A percentile compares a stretch with the other conserved stretches of the same genome.
These are phyloP conservation scores for Hiodon tergisus DNA, from an alignment of 2,113 vertebrate species.

Conservation along the genomic window DNA sequence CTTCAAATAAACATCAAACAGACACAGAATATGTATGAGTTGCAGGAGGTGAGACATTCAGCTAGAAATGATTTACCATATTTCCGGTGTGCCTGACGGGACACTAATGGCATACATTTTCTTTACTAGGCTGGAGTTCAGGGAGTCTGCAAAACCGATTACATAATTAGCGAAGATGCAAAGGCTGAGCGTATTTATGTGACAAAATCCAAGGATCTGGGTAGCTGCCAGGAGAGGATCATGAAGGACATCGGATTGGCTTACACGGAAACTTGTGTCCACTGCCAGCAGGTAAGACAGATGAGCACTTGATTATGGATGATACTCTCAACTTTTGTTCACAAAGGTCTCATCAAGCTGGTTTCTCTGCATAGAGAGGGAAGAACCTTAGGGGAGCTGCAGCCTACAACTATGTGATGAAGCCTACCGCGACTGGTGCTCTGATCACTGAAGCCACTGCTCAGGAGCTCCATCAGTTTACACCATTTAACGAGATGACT, in stretches of 20 bases:
- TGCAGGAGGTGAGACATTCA: slow-evolving; percentile 63
- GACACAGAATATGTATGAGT: slow-evolving; percentile 69
- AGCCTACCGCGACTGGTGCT: slow-evolving; percentile 41
- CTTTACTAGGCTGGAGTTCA: slow-evolving; percentile 64
- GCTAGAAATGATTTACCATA: not conserved
- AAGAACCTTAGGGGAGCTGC: slow-evolving; percentile 64
- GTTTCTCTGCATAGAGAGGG: slow-evolving; percentile 48
- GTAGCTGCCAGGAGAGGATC: slow-evolving; percentile 68
- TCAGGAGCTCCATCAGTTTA: slow-evolving; percentile 66
- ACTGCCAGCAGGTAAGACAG: slow-evolving; percentile 48
- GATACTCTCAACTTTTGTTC: not conserved
- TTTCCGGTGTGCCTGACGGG: no score
- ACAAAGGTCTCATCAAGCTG: not conserved
- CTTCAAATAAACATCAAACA: slow-evolving; percentile 70
- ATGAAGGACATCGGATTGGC: slow-evolving; percentile 59
- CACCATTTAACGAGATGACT: slow-evolving; percentile 58
- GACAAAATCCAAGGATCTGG: slow-evolving; percentile 70
- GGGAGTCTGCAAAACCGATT: slow-evolving; percentile 75
- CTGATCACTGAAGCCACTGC: slow-evolving; percentile 63
- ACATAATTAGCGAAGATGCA: slow-evolving; percentile 65
- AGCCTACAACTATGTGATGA: slow-evolving; percentile 64
- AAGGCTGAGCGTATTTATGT: slow-evolving; percentile 48
- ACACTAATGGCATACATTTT: not conserved
- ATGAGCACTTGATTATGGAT: not conserved
- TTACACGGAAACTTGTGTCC: slow-evolving; percentile 55